phyloP scores from a whole-genome alignment of 1,140 invertebrate genomes.

The Bathynomus jamesi region DNA sequence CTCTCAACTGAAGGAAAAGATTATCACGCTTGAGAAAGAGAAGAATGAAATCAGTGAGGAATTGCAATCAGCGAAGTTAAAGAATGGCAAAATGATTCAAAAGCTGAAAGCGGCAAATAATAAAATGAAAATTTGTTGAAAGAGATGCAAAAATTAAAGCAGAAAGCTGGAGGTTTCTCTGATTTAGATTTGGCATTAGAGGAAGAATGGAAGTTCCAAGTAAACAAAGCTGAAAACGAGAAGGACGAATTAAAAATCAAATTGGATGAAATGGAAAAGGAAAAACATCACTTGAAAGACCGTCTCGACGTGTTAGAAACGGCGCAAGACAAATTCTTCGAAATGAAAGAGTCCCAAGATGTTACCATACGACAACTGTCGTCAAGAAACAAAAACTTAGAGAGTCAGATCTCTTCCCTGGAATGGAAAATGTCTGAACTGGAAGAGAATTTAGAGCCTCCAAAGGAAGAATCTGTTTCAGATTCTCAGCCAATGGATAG shows the following conservation, averaged over 20 bases:
- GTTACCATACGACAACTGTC: slow-evolving; percentile 59
- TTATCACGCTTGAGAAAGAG: slow-evolving; percentile 32
- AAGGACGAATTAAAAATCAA: slow-evolving; percentile 27
- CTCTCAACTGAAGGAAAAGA: slow-evolving; percentile 23
- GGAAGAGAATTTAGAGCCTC: slow-evolving; percentile 45
- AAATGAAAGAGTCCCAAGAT: slow-evolving; percentile 71
- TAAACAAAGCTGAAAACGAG: slow-evolving; percentile 24
- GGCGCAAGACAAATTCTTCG: slow-evolving; percentile 65
- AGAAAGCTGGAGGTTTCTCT: slow-evolving; percentile 33
- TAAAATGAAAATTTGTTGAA: slow-evolving; percentile 30
- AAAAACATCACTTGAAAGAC: slow-evolving; percentile 38
- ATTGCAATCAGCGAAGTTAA: slow-evolving; percentile 30
- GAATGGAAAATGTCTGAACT: slow-evolving; percentile 45
- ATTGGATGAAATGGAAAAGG: slow-evolving; percentile 33
- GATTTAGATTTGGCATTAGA: slow-evolving; percentile 48
- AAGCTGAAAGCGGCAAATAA: slow-evolving; percentile 30
- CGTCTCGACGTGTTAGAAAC: slow-evolving; percentile 61
- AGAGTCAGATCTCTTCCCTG: slow-evolving; percentile 45
- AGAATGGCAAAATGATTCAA: slow-evolving; percentile 33
- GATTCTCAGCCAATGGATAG: not conserved
- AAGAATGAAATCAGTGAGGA: slow-evolving; percentile 29
- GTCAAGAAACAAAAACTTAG: slow-evolving; percentile 60
- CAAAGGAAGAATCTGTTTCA: not conserved
- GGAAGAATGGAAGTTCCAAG: slow-evolving; percentile 34
- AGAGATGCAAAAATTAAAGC: slow-evolving; percentile 31